These are phyloP conservation scores for Zaprionus obscuricornis DNA, from an alignment of 2,888 invertebrate genomes.

Conservation along the genomic window DNA sequence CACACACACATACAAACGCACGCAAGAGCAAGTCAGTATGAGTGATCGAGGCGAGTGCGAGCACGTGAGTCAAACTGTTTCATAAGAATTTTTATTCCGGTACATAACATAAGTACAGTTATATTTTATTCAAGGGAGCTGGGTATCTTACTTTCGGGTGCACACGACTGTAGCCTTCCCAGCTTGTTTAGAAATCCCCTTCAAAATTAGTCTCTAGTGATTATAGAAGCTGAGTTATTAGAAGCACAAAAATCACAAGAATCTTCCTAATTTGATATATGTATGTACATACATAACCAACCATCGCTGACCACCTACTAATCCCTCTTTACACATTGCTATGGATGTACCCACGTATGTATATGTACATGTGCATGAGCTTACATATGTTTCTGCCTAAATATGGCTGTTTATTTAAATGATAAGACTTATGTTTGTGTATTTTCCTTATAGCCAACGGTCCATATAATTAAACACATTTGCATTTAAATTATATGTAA, in stretches of 20 bases:
- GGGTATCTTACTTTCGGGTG: no score
- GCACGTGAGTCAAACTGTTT: no score
- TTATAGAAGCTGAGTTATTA: no score
- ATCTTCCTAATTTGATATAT: background rate
- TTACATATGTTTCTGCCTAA: conserved; percentile 5
- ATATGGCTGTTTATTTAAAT: conserved; percentile 6
- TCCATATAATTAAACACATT: conserved; percentile 52
- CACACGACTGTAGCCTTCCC: no score
- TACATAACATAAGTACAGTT: no score
- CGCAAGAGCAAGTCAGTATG: no score
- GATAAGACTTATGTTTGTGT: conserved; percentile 17
- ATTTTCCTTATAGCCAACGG: conserved; percentile 18
- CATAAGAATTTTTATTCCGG: no score
- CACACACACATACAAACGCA: background rate
- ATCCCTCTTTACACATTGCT: conserved; percentile 42
- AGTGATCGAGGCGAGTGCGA: no score
- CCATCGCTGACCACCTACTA: conserved; percentile 50
- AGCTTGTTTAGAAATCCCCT: no score
- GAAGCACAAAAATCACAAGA: no score
- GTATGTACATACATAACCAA: conserved; percentile 35
- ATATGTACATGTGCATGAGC: background rate
- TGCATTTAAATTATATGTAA: conserved; percentile 24
- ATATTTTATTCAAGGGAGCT: no score
- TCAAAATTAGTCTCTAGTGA: no score
- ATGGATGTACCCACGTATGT: background rate